phyloP scores from a whole-genome alignment of 1,140 invertebrate genomes.

The Cepaea nemoralis region DNA sequence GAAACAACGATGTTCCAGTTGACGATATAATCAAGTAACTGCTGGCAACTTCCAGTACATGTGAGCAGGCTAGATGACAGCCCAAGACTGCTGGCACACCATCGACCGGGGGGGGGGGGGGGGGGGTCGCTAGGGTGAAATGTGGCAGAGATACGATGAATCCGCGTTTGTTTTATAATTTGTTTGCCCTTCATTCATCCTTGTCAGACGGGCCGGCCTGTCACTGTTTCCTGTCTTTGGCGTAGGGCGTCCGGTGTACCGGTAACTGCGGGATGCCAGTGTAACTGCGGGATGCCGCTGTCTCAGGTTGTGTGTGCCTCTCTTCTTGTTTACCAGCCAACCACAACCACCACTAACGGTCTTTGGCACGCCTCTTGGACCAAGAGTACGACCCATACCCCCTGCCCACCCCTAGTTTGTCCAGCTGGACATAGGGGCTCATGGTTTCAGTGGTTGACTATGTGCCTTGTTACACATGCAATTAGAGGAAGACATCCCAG shows the following conservation, averaged over 20 bases:
- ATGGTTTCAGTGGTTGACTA: background rate
- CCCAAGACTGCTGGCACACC: background rate
- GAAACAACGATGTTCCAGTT: background rate
- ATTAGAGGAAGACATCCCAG: too few species aligned
- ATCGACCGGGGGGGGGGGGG: background rate
- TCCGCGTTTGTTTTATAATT: background rate
- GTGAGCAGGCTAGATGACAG: background rate
- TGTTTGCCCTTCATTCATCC: conserved; percentile 1
- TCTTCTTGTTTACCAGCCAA: background rate
- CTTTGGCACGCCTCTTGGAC: background rate
- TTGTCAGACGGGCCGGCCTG: background rate
- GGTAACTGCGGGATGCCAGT: too few species aligned
- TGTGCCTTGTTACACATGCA: too few species aligned
- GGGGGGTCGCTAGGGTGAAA: too few species aligned
- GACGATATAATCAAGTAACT: background rate
- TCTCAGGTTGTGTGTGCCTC: background rate
- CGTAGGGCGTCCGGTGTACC: background rate
- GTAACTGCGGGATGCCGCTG: background rate
- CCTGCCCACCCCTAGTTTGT: too few species aligned
- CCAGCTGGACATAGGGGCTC: background rate
- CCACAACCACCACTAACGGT: background rate
- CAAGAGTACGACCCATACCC: background rate
- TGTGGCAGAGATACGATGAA: background rate
- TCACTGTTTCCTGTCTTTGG: background rate
- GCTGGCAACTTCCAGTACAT: background rate